Evolutionary conservation across 2,113 vertebrate genomes (phyloP), one percentile per base, ranked within the genome.

Genomic region (Chlorodrepanis virens): DNA sequence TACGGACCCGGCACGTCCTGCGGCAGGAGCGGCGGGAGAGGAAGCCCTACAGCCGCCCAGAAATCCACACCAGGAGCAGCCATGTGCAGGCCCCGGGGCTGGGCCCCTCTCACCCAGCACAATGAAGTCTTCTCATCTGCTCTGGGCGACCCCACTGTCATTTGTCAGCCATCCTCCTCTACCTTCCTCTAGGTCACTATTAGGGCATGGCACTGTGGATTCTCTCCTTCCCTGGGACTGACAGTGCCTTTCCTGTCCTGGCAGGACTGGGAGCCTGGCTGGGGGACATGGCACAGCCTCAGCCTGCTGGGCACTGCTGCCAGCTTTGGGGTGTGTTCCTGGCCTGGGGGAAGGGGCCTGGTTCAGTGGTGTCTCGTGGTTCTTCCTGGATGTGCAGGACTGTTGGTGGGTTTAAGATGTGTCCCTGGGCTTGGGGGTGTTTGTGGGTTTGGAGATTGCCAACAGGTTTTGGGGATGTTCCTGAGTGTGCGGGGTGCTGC

Each of bases 1-100:
- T 81, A 1, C 50, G 68, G 27, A 50, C 22, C 37, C 59, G 76
- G 50, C 59, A 81, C 42, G 44, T 81, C 31, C 44, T 81, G 44
- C 44, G 33, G 76, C 86, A 72, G 76, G 14, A 50, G 1, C 37
- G 27, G 68, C 44, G 44, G 27, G 8, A 50, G 12, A 42, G 7
- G 52, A 89, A 81, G 59, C 86, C 86, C 68, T 81, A 89, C 76
- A 81, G 86, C 76, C 52, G 33, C 4, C 44, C 76, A 4, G 44
- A 19, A 23, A 27, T 3, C 1, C 8, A 1, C 4, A 5, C 11
- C 59, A 57, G 76, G 31, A 11, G 1, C 37, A 20, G 76, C 68
- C 1, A 2, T 33, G 52, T 57, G 52, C 68, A 52, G 28, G 59
- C 59, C 37, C 37, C 10, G 3, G 5, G 44, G 37, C 86, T 33